Evolutionary conservation across 2,888 invertebrate species (phyloP).

Genomic region (Periphyllus acericola): DNA sequence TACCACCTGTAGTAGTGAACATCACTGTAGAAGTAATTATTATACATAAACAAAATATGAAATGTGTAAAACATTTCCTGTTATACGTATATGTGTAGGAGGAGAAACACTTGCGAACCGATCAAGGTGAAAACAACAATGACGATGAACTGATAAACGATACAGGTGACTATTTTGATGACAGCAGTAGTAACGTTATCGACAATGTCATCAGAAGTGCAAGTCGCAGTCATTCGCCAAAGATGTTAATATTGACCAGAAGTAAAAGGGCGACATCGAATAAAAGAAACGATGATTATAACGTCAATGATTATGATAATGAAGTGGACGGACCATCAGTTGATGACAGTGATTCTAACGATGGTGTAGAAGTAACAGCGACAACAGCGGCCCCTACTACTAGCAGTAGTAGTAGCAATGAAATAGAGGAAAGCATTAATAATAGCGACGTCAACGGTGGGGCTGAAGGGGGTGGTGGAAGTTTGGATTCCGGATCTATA

Average conservation of each 20-base stretch:
- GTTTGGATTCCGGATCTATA: constrained; percentile 25
- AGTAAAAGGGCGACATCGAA: neutral
- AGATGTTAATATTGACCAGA: neutral
- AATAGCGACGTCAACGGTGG: neutral
- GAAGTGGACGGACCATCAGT: constrained; percentile 21
- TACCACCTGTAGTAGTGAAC: neutral
- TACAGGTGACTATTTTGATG: neutral
- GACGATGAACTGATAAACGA: neutral
- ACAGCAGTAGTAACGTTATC: neutral
- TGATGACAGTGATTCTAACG: neutral
- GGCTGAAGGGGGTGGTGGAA: neutral
- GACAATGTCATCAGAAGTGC: neutral
- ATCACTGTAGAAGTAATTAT: constrained; percentile 16
- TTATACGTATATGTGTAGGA: constrained; percentile 20
- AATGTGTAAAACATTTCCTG: neutral
- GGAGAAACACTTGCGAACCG: neutral
- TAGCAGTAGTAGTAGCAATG: neutral
- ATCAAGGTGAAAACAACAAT: neutral
- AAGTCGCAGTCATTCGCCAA: neutral
- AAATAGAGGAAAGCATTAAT: neutral
- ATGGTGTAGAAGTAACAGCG: neutral
- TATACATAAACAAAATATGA: neutral
- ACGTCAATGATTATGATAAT: constrained; percentile 12
- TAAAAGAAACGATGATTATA: neutral
- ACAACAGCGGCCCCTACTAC: neutral